These are phyloP conservation scores for Morbakka virulenta DNA, from an alignment of 30 jellyfish, hydroid and myxozoan species.

Conservation along the genomic window DNA sequence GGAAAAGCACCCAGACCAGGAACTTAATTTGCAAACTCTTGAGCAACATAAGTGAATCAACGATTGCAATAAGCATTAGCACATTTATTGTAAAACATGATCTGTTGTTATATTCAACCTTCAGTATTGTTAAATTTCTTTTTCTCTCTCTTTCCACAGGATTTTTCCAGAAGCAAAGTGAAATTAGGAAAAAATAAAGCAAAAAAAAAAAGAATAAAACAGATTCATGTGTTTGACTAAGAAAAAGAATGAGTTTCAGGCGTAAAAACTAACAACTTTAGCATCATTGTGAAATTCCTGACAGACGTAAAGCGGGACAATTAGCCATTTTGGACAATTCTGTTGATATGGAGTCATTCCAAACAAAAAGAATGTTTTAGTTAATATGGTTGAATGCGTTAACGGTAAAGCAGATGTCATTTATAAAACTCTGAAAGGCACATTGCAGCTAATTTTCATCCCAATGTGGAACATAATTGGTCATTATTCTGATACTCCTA, in stretches of 20 bases:
- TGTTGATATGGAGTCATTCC: conserved; percentile 4
- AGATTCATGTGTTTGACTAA: conserved; percentile 7
- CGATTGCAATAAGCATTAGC: neutral
- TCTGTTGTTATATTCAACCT: conserved; percentile 1
- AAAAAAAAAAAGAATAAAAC: conserved; percentile 17
- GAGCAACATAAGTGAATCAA: neutral
- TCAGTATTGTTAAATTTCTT: neutral
- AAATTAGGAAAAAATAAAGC: conserved; percentile 32
- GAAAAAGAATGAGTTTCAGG: neutral
- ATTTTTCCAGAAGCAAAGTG: neutral
- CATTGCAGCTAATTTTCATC: conserved; percentile 5
- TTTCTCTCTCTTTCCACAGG: neutral
- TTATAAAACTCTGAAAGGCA: no score
- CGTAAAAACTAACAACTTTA: neutral
- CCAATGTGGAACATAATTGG: conserved; percentile 52
- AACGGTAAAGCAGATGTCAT: conserved; percentile 44
- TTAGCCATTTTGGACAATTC: conserved; percentile 6
- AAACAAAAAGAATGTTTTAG: neutral
- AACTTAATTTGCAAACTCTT: neutral
- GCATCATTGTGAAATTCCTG: conserved; percentile 37
- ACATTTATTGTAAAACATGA: conserved; percentile 21
- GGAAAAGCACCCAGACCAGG: neutral
- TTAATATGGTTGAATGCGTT: conserved; percentile 41
- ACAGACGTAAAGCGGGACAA: neutral
- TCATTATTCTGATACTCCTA: conserved; percentile 43